phyloP scores from a whole-genome alignment of 1,140 invertebrate genomes.

The Sitodiplosis mosellana region DNA sequence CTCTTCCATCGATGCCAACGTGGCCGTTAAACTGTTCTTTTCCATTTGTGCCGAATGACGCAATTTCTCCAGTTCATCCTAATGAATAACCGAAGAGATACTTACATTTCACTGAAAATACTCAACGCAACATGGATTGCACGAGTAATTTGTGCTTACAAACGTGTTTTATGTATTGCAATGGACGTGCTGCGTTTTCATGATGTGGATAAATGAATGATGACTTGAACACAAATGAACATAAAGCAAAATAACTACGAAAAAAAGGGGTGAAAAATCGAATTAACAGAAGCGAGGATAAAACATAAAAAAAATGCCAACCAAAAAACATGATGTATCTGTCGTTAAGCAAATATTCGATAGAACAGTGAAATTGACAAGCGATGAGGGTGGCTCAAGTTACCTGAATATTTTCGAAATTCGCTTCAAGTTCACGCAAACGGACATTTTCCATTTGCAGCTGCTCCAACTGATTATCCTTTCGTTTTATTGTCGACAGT shows the following conservation, averaged over 20 bases:
- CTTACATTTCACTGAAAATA: no score
- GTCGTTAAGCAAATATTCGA: neutral
- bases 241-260: slow-evolving; percentile 1
- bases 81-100: neutral
- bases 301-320: slow-evolving; percentile 2
- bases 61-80: slow-evolving; percentile 39
- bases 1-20: slow-evolving; percentile 35
- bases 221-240: neutral
- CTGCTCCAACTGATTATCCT: slow-evolving; percentile 33
- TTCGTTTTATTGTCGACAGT: slow-evolving; percentile 27
- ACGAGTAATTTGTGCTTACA: no score
- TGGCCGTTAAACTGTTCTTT: slow-evolving; percentile 30
- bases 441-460: slow-evolving; percentile 38
- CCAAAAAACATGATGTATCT: neutral
- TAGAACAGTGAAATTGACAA: neutral
- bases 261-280: neutral
- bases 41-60: slow-evolving; percentile 35
- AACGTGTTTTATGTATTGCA: no score
- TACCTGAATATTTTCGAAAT: slow-evolving; percentile 44
- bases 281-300: neutral
- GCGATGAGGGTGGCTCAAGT: slow-evolving; percentile 8
- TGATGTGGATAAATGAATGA: neutral
- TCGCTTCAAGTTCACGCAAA: slow-evolving; percentile 39
- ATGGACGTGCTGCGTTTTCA: no score
- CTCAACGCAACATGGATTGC: no score